Conservation (phyloP, 2,113 vertebrate species). For the Laticauda colubrina region DNA sequence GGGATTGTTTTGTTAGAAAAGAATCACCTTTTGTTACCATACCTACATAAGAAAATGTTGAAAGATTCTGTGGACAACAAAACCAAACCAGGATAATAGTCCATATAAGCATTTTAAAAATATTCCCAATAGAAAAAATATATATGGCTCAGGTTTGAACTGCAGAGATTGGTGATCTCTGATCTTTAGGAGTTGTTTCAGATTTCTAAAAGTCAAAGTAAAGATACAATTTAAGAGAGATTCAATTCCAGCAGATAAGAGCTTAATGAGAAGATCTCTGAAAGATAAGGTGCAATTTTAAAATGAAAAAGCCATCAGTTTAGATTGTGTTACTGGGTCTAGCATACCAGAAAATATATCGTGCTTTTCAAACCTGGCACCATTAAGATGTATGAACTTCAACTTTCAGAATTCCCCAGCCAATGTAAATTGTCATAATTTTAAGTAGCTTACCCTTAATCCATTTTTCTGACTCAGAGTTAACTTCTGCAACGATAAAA, state of each 20-base stretch:
- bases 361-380: not conserved
- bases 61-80: not conserved
- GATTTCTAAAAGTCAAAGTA: not conserved
- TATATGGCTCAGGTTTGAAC: not conserved
- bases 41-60: not conserved
- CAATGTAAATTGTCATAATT: not conserved
- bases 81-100: not conserved
- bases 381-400: not conserved
- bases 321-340: not conserved
- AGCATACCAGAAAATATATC: not conserved
- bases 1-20: not conserved
- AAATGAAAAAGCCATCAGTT: not conserved
- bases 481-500: conserved; percentile 58
- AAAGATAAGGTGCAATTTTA: not conserved
- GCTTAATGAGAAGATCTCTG: not conserved
- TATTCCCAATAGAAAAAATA: not conserved
- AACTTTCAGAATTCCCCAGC: not conserved
- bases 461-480: conserved; percentile 57
- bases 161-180: not conserved
- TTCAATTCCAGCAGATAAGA: not conserved
- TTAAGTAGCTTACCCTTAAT: conserved; percentile 61
- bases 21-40: not conserved
- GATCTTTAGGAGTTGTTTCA: not conserved
- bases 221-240: not conserved
- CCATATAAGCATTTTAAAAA: not conserved